Evolutionary conservation across 2,113 vertebrate species (phyloP).

Genomic region (Typhlomys cinereus): DNA sequence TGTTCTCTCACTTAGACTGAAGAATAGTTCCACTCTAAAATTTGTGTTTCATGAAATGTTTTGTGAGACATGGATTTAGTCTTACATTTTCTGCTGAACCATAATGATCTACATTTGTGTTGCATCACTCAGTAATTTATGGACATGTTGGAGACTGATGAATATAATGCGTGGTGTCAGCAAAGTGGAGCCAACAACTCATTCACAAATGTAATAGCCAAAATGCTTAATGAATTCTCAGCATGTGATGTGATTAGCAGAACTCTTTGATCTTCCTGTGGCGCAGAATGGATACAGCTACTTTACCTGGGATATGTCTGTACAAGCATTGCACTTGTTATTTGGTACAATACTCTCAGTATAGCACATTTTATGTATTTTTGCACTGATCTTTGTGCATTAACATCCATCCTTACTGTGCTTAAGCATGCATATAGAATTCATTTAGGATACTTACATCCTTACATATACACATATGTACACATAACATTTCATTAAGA

Average conservation of each 20-base stretch:
- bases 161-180: conserved; percentile 35
- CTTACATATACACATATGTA: background rate
- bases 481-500: background rate
- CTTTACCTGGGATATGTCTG: background rate
- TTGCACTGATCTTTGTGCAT: background rate
- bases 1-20: background rate
- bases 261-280: background rate
- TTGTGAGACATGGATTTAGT: conserved; percentile 1
- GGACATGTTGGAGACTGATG: conserved; percentile 66
- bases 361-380: background rate
- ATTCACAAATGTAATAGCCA: conserved; percentile 30
- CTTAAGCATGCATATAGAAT: too few relatives aligned
- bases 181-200: conserved; percentile 3
- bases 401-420: too few relatives aligned
- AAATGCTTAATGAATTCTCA: conserved; percentile 56
- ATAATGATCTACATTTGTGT: conserved; percentile 47
- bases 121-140: conserved; percentile 48
- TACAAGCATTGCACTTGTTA: background rate
- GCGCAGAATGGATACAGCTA: background rate
- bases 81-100: background rate
- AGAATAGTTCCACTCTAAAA: conserved; percentile 27
- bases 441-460: background rate
- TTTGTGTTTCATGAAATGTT: background rate
- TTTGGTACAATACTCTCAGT: background rate
- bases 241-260: background rate